Percentiles rank a stretch among this genome's conserved stretches.
Conservation (phyloP, 92 coral and sea anemone genomes). For the Porites cylindrica region DNA sequence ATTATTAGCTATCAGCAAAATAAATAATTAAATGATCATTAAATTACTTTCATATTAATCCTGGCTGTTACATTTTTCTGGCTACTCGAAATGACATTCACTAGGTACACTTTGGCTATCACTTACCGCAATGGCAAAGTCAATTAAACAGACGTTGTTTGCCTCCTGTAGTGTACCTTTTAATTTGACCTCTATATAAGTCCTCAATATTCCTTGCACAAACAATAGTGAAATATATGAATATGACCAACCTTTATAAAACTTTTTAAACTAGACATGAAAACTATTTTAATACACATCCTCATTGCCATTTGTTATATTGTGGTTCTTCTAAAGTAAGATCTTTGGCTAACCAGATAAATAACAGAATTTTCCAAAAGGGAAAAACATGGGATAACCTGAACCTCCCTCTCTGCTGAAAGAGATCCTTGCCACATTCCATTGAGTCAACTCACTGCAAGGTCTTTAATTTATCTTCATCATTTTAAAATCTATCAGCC, state of each 20-base stretch:
- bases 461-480: too few relatives aligned
- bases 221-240: background rate
- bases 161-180: slow-evolving; percentile 16
- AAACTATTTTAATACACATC: background rate
- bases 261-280: background rate
- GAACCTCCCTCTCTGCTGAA: slow-evolving; percentile 19
- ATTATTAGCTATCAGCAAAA: background rate
- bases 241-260: slow-evolving; percentile 1
- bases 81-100: background rate
- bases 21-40: slow-evolving; percentile 5
- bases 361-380: slow-evolving; percentile 6
- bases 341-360: background rate
- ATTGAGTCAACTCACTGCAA: background rate
- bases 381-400: slow-evolving; percentile 11
- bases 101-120: background rate
- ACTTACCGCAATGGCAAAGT: background rate
- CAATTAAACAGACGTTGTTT: slow-evolving; percentile 2
- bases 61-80: background rate
- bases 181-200: slow-evolving; percentile 9
- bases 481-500: background rate
- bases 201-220: slow-evolving; percentile 7
- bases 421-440: slow-evolving; percentile 7
- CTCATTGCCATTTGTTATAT: slow-evolving; percentile 15
- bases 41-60: background rate
- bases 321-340: background rate